Evolutionary conservation across 1,140 invertebrate species (phyloP), one percentile per base, ranked within the genome.

Genomic region (Meteorus sp.): DNA sequence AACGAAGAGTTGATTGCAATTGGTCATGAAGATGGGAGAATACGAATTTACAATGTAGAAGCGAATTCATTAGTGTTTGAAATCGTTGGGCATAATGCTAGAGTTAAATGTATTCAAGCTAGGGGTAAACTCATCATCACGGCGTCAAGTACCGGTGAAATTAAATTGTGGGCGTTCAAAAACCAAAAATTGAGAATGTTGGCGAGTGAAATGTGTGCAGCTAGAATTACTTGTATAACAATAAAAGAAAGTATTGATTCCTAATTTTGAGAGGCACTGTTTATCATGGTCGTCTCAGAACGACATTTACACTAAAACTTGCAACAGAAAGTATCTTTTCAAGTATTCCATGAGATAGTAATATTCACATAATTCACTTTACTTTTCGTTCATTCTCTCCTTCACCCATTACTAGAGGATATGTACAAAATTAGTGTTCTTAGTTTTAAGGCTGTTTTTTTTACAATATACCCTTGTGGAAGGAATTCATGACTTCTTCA

Each of bases 381-480:
- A 19, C 8, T 19, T 17, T 19, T 29, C 27, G 4, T 29, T 29
- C 27, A 29, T 29, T 29, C 4, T 9, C 27, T 29, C n/a, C n/a
- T n/a, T n/a, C n/a, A n/a, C n/a, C n/a, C 29, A 60, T 85, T 78
- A 94, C 92, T 91, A 94, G 60, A 94, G 80, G 52, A 89, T 84
- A n/a, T n/a, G n/a, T n/a, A n/a, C n/a, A n/a, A n/a, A n/a, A n/a
- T n/a, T n/a, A n/a, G n/a, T n/a, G n/a, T n/a, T n/a, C n/a, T n/a
- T n/a, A n/a, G n/a, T n/a, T n/a, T n/a, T n/a, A n/a, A n/a, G n/a
- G n/a, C n/a, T n/a, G n/a, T n/a, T n/a, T n/a, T n/a, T n/a, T n/a
- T n/a, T n/a, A n/a, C n/a, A n/a, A n/a, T n/a, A n/a, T n/a, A 75
- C 92, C 94, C 78, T 94, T 94, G 50, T 90, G 83, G 29, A 74